Evolutionary conservation across 1,140 invertebrate genomes (phyloP), one percentile per base, ranked within the genome.

Genomic region (Zaprionus vittiger): DNA sequence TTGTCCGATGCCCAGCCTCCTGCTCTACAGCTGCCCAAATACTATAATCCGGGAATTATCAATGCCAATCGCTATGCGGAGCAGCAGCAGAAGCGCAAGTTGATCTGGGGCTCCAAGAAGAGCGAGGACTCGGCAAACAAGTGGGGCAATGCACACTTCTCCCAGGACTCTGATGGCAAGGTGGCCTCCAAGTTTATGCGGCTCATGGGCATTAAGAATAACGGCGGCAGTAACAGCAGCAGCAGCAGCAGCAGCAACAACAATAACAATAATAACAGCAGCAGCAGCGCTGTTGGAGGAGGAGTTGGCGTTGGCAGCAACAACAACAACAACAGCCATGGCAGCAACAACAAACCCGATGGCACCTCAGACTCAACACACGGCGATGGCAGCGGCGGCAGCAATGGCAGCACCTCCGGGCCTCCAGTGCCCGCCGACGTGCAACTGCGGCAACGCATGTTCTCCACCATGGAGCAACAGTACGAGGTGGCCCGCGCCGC

Each of bases 131-230:
- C 93, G 2, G 94, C 95, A 20, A 95, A 94, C 80, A 95, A 97
- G 55, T 98, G 97, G 97, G 95, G 96, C 75, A 95, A 96, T 31
- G 96, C 97, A 0, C 96, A 96, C 28, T 98, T 99, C 93, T 95
- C 96, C 0, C 95, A 97, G 87, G 98, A 98, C 93, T 95, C 96
- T 37, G 98, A 98, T 93, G 97, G 97, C 47, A 94, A 97, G 94
- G 96, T 98, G 68, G 96, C 97, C 1, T 97, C 96, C n/a, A 99
- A 99, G 93, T 99, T 99, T 93, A 97, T 98, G 93, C 95, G 98
- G 76, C 93, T 99, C 11, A 99, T 99, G 98, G 98, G 98, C 47
- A 98, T 99, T 55, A 98, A 92, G 63, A 89, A 85, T 57, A 44
- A 55, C 41, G 28, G 0, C 24, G 65, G 60, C 4, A 66, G 61